These are phyloP conservation scores for Loriculus beryllinus DNA, from an alignment of 2,797 vertebrate species.

Conservation along the genomic window DNA sequence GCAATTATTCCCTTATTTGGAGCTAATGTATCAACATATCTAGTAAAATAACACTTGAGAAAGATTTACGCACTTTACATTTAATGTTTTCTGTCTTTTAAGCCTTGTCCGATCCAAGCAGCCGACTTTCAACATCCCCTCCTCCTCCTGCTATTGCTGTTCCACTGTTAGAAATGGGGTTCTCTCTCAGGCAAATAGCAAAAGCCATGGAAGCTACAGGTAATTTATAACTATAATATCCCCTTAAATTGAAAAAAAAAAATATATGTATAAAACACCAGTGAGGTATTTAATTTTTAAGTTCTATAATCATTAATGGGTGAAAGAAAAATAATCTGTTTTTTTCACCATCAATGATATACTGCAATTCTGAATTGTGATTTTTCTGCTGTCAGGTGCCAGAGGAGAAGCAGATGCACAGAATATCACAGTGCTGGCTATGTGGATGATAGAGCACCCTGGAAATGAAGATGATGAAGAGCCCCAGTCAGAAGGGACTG, in stretches of 20 bases:
- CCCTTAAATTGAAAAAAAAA: neutral
- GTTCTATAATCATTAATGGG: neutral
- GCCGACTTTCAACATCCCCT: conserved; percentile 94
- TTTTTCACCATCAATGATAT: neutral
- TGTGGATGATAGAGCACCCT: conserved; percentile 99
- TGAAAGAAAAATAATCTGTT: neutral
- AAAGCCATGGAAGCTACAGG: conserved; percentile 98
- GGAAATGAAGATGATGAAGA: conserved; percentile 90
- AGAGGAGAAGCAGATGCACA: conserved; percentile 94
- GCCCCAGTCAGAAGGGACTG: conserved; percentile 72
- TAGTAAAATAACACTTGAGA: neutral
- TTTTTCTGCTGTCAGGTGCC: conserved; percentile 78
- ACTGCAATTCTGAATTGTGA: neutral
- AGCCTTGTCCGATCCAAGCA: conserved; percentile 97
- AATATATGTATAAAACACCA: too few species aligned
- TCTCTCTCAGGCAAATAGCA: conserved; percentile 93
- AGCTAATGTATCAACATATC: neutral
- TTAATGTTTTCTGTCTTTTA: neutral
- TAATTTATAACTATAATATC: conserved; percentile 42
- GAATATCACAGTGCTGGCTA: conserved; percentile 96
- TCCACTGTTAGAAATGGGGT: conserved; percentile 96
- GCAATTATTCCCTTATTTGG: neutral
- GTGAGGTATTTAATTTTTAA: neutral
- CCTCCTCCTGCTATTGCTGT: conserved; percentile 97
- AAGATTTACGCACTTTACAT: neutral